Evolutionary conservation across 2,113 vertebrate genomes (phyloP).

Genomic region (Phrynosoma platyrhinos): DNA sequence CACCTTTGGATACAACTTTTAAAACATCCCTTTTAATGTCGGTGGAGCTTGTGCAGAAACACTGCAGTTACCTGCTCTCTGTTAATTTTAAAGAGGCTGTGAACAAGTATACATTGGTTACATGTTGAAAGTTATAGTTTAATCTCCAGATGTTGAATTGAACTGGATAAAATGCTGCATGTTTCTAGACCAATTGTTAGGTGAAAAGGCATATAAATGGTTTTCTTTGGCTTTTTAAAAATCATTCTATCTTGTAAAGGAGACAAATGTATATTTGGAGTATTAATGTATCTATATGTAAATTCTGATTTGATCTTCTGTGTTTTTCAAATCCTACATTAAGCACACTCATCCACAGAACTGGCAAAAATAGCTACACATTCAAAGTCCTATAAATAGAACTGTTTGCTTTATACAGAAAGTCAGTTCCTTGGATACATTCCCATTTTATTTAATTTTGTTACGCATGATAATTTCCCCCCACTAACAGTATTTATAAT

Average conservation of each 20-base stretch:
- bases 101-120: neutral
- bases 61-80: neutral
- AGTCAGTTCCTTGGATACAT: conserved; percentile 68
- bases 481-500: conserved; percentile 66
- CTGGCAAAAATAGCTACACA: conserved; percentile 55
- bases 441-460: conserved; percentile 69
- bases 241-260: conserved; percentile 41
- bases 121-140: neutral
- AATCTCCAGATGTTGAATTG: neutral
- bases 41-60: neutral
- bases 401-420: conserved; percentile 68
- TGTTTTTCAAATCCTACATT: conserved; percentile 68
- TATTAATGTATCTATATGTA: conserved; percentile 41
- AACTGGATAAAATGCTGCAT: conserved; percentile 30
- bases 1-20: neutral
- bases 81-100: neutral
- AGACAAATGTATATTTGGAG: conserved; percentile 57
- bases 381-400: conserved; percentile 70
- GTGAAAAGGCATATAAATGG: neutral
- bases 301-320: conserved; percentile 49
- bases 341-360: conserved; percentile 66
- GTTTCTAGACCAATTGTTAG: conserved; percentile 15
- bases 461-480: conserved; percentile 66
- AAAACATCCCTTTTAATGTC: neutral
- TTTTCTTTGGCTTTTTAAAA: conserved; percentile 40